These are phyloP conservation scores for Diachasma alloeum DNA, from an alignment of 1,140 invertebrate genomes.

Conservation along the genomic window DNA sequence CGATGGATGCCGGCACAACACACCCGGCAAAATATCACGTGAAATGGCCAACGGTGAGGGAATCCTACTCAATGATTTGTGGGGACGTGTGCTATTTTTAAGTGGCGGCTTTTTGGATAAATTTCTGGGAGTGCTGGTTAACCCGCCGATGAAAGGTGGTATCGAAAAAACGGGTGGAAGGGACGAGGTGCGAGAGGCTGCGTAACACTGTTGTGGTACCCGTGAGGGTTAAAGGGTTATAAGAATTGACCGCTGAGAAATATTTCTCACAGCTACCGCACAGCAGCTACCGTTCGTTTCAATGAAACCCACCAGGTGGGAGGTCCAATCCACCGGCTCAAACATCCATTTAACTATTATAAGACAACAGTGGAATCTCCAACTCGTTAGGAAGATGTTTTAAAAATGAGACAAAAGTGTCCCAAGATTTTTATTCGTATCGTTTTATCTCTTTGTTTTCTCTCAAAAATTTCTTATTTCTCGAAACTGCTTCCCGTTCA, in stretches of 20 bases:
- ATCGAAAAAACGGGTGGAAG: neutral
- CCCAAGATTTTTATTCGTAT: neutral
- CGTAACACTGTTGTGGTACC: neutral
- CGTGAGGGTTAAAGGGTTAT: conserved; percentile 14
- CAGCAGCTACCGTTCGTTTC: conserved; percentile 15
- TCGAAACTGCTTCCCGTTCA: conserved; percentile 6
- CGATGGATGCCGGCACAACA: neutral
- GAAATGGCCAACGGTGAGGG: neutral
- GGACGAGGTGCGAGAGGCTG: neutral
- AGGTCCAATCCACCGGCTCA: neutral
- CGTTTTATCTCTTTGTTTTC: neutral
- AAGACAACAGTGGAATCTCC: conserved; percentile 20
- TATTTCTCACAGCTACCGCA: conserved; percentile 25
- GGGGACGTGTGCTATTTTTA: conserved; percentile 36
- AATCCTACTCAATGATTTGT: conserved; percentile 36
- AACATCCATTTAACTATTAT: neutral
- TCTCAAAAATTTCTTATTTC: conserved; percentile 18
- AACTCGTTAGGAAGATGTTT: conserved; percentile 39
- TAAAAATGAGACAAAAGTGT: conserved; percentile 30
- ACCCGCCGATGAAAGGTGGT: neutral
- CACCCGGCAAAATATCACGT: neutral
- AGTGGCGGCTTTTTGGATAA: conserved; percentile 28
- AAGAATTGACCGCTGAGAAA: neutral
- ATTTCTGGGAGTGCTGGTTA: neutral
- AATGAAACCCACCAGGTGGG: neutral